Conservation (phyloP, 2,888 invertebrate species). For the Gasteruption jaculator region DNA sequence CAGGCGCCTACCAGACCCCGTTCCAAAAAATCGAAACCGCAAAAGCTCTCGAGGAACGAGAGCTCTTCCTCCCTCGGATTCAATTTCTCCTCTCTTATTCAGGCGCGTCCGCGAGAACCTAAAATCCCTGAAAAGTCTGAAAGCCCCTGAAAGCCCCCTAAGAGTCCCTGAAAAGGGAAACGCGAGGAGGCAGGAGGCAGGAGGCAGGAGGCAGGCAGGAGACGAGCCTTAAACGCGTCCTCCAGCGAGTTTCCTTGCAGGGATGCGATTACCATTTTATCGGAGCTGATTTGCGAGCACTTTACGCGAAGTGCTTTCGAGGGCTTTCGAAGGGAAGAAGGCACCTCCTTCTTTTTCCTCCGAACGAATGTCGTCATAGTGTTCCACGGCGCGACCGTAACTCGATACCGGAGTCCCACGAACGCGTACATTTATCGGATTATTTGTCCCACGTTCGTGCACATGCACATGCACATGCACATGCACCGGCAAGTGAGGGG, state of each 20-base stretch:
- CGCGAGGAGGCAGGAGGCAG: background rate
- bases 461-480: too few relatives aligned
- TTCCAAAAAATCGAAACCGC: too few relatives aligned
- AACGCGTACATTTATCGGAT: too few relatives aligned
- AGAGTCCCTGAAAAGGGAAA: background rate
- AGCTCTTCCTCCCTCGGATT: too few relatives aligned
- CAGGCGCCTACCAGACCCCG: too few relatives aligned
- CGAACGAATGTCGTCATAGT: slow-evolving; percentile 15
- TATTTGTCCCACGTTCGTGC: too few relatives aligned
- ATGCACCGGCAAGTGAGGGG: too few relatives aligned
- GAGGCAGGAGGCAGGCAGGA: background rate
- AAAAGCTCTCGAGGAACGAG: too few relatives aligned
- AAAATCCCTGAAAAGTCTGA: background rate
- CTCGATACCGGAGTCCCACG: too few relatives aligned
- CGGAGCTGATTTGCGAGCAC: slow-evolving; percentile 45
- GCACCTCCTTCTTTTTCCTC: background rate
- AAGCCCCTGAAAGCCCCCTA: too few relatives aligned
- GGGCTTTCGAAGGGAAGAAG: too few relatives aligned
- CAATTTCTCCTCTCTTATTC: too few relatives aligned
- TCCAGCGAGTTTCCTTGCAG: slow-evolving; percentile 16
- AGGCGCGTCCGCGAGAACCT: slow-evolving; percentile 13
- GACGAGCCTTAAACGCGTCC: background rate
- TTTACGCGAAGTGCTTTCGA: slow-evolving; percentile 33
- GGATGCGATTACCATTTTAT: slow-evolving; percentile 44
- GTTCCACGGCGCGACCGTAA: slow-evolving; percentile 14